Evolutionary conservation across 2,113 vertebrate species (phyloP), one percentile per base, ranked within the genome.

Genomic region (Ia io): DNA sequence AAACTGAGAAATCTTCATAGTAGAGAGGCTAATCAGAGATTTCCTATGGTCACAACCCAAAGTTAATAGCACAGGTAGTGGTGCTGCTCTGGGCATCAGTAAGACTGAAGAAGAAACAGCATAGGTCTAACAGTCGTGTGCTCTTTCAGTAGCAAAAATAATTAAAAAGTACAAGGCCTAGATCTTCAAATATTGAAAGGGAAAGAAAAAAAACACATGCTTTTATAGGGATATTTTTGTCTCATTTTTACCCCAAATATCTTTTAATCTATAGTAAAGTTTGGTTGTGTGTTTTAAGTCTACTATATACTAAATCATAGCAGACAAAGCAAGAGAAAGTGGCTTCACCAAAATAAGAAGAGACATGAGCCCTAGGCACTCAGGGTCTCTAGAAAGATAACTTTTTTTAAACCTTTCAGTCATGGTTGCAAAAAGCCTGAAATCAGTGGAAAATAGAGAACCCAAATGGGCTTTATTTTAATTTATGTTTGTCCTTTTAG

Each of bases 401-500:
- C 63, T 67, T n/a, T 18, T 49, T 61, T 79, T 67, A 76, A 9
- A 89, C 17, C 51, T 76, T 95, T 84, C 23, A 67, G 40, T 77
- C 59, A 13, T 53, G 47, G 14, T 90, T 23, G 44, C 47, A 90
- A 79, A 79, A 95, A 76, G 35, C 40, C 53, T 82, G 61, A 88
- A 79, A 63, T 56, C 47, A 83, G 9, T 88, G 59, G 74, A 83
- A 79, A 63, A 69, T 7, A 87, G 74, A 82, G 49, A 90, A 77
- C 4, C 42, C 23, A 97, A 30, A n/a, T 82, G 7, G 44, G 3
- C 10, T 84, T 92, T 93, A n/a, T 77, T 82, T 91, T 47, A 76
- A 85, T n/a, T 82, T 89, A 56, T 84, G 91, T 83, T 93, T 76
- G 32, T 63, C 49, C 28, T 93, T 73, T 90, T 63, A 79, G 42